Evolutionary conservation across 2,888 invertebrate genomes (phyloP), one percentile per base, ranked within the genome.

Genomic region (Drosophila flavopinicola): DNA sequence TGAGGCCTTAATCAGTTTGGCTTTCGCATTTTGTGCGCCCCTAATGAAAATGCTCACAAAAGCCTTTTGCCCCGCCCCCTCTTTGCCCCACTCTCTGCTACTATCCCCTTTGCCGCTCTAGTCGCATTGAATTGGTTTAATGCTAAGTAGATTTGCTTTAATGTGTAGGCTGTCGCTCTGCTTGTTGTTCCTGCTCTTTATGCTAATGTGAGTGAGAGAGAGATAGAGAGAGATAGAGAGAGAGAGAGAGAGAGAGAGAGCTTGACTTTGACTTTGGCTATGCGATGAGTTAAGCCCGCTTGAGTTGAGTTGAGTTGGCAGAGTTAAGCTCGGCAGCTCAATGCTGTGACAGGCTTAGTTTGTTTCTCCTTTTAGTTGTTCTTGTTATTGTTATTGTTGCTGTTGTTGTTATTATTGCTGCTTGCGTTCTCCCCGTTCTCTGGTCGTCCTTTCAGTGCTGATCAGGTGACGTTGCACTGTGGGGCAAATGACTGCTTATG

Each of bases 1-100:
- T 80, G 66, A 74, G 71, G 75, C 82, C 66, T 68, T 86, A 86
- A 82, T 82, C 80, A 84, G 80, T 84, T 79, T 84, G 80, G 85
- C 77, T 83, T 79, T 79, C 66, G 60, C 66, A 83, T 83, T 83
- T 85, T 85, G 75, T 78, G 48, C 30, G 53, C 63, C 45, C 45
- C 42, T 72, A 72, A 75, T 72, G 73, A 72, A 75, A 76, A 72
- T 58, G 74, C 64, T 45, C 51, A 54, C 54, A 68, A 72, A 75
- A 57, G 75, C 29, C 42, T 39, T 13, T 30, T 37, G 2, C n/a
- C n/a, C 27, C 29, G 20, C 23, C 20, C 1, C 0, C 7, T 6
- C 13, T 6, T 15, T 6, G 6, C n/a, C 6, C 13, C 3, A 4
- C 6, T n/a, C n/a, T 3, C 27, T 5, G 3, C 5, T 13, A 9